phyloP scores from a whole-genome alignment of 2,113 vertebrate species.

The Onychostoma macrolepis region DNA sequence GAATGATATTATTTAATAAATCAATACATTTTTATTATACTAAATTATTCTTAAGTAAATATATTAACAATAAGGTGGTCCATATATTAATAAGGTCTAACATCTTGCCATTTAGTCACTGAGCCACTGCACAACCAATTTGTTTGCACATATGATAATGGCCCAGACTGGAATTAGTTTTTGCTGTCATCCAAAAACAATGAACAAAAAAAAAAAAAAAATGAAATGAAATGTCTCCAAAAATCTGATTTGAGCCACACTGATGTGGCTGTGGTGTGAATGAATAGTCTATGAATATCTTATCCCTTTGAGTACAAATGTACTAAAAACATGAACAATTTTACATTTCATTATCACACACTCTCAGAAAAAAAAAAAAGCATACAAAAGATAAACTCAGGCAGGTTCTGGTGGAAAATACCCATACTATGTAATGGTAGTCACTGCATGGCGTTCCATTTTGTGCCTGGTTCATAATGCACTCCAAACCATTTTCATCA shows the following conservation, averaged over 20 bases:
- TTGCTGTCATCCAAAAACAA: background rate
- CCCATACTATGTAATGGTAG: background rate
- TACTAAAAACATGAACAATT: background rate
- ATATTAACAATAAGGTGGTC: too few species aligned
- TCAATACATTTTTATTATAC: too few species aligned
- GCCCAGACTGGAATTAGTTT: background rate
- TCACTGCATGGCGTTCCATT: constrained; percentile 1
- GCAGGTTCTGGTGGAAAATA: constrained; percentile 1
- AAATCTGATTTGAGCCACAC: background rate
- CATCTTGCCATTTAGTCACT: background rate
- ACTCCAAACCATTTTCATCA: background rate
- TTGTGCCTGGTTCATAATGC: background rate
- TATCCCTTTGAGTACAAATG: background rate
- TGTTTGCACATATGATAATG: background rate
- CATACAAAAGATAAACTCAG: background rate
- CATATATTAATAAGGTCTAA: background rate
- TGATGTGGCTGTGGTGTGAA: background rate
- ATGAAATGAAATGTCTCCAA: too few species aligned
- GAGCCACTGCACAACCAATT: background rate
- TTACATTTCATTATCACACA: background rate
- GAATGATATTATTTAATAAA: too few species aligned
- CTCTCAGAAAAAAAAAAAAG: background rate
- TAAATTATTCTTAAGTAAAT: too few species aligned
- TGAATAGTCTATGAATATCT: background rate
- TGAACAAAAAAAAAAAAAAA: background rate